Conservation (phyloP, 2,797 vertebrate genomes). For the Semotilus atromaculatus region DNA sequence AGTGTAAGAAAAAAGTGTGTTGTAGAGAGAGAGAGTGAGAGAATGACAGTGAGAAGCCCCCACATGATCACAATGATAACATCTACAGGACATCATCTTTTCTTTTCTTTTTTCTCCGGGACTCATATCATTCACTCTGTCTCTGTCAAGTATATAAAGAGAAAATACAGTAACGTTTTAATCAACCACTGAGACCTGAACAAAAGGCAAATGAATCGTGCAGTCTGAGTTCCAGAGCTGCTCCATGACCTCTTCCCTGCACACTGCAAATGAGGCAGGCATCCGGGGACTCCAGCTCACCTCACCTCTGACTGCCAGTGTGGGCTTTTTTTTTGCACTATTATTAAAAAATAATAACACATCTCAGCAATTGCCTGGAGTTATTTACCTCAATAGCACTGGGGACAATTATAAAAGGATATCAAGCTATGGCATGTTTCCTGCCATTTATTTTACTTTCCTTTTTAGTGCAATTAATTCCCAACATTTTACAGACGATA, state of each 20-base stretch:
- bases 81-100: conserved; percentile 13
- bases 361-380: conserved; percentile 40
- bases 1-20: conserved; percentile 11
- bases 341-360: conserved; percentile 47
- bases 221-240: conserved; percentile 37
- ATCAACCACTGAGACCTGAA: conserved; percentile 41
- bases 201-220: conserved; percentile 42
- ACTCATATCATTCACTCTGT: conserved; percentile 28
- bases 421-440: conserved; percentile 13
- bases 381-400: conserved; percentile 35
- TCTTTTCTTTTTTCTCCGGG: neutral
- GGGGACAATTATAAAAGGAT: conserved; percentile 29
- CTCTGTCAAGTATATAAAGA: conserved; percentile 26
- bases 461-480: neutral
- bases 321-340: conserved; percentile 13
- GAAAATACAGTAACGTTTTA: conserved; percentile 41
- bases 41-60: neutral
- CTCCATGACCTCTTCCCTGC: conserved; percentile 45
- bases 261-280: conserved; percentile 48
- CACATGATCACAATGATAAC: conserved; percentile 12
- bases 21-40: neutral
- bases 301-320: conserved; percentile 41
- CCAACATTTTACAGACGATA: neutral
- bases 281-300: conserved; percentile 42
- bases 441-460: neutral